phyloP scores from a whole-genome alignment of 2,888 invertebrate genomes.

The Drosophila kambysellisi region DNA sequence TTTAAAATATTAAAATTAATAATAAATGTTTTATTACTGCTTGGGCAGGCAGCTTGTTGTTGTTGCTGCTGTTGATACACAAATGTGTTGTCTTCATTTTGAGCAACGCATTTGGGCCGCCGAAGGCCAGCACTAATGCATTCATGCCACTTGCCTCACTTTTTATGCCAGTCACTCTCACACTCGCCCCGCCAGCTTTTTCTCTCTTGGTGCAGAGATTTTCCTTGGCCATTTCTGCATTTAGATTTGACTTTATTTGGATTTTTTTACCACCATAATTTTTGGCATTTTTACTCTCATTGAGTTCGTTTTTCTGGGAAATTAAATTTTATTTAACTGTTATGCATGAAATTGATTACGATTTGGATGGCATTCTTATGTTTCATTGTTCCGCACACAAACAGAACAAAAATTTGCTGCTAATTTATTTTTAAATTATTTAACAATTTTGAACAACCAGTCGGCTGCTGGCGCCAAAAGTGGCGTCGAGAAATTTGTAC shows the following conservation, averaged over 20 bases:
- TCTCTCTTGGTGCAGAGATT: slow-evolving; percentile 2
- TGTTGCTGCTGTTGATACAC: slow-evolving; percentile 23
- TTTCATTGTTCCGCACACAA: slow-evolving; percentile 27
- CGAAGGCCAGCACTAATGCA: slow-evolving; percentile 16
- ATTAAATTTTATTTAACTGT: slow-evolving; percentile 79
- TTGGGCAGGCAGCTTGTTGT: background rate
- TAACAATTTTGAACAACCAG: slow-evolving; percentile 67
- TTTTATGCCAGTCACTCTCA: background rate
- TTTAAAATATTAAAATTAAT: slow-evolving; percentile 77
- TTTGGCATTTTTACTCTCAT: slow-evolving; percentile 38
- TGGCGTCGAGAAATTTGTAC: slow-evolving; percentile 27
- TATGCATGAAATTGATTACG: slow-evolving; percentile 69
- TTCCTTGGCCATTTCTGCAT: slow-evolving; percentile 47
- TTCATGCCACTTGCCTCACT: slow-evolving; percentile 11
- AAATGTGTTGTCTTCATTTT: slow-evolving; percentile 55
- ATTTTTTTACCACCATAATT: slow-evolving; percentile 6
- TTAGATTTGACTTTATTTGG: slow-evolving; percentile 15
- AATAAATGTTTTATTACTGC: slow-evolving; percentile 62
- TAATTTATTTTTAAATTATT: slow-evolving; percentile 80
- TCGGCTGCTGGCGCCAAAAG: slow-evolving; percentile 41
- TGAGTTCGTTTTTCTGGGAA: slow-evolving; percentile 61
- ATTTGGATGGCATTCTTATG: slow-evolving; percentile 61
- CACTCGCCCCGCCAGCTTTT: background rate
- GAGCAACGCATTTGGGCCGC: slow-evolving; percentile 34
- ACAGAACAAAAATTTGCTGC: slow-evolving; percentile 50